Evolutionary conservation across 2,113 vertebrate species (phyloP), one percentile per base, ranked within the genome.

Genomic region (Psilopsiagon aymara): DNA sequence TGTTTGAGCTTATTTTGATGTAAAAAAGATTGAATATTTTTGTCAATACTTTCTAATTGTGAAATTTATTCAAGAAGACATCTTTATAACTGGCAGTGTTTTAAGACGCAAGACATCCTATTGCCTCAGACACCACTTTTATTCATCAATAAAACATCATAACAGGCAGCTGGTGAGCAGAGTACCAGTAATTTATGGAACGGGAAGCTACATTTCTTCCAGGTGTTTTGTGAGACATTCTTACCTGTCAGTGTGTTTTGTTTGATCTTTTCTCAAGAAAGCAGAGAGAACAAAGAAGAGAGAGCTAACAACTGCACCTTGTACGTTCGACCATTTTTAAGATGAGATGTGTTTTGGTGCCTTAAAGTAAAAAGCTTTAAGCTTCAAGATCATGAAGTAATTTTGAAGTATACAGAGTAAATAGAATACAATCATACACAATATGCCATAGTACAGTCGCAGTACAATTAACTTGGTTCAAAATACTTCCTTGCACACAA

Each of bases 71-170:
- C 87, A 95, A 83, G 83, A 24, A 85, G 91, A 97, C 87, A 96
- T 93, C 91, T 97, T 96, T 96, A 85, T 95, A 95, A 82, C 86
- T 88, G 69, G 74, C 82, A 86, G 79, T 46, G 86, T 28, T 66
- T 75, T 74, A 85, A 96, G 92, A 94, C 47, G 47, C 43, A 68
- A 96, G 86, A 53, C 75, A 91, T 77, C 94, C 95, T 88, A 70
- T 85, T 95, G 93, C 88, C 90, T 94, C 81, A 88, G 91, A 97
- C 88, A 96, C 91, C 67, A 92, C 95, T 96, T 97, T 95, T 96
- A 95, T 94, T 97, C 88, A 96, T 97, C 96, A 96, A 95, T 97
- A 97, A 97, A 97, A 97, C 92, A 97, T 95, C 90, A 73, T 79
- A 95, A 94, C 62, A 93, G 91, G 85, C 95, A 95, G 94, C 78